These are phyloP conservation scores for Elanoides forficatus DNA, from an alignment of 2,113 vertebrate species.

Conservation along the genomic window DNA sequence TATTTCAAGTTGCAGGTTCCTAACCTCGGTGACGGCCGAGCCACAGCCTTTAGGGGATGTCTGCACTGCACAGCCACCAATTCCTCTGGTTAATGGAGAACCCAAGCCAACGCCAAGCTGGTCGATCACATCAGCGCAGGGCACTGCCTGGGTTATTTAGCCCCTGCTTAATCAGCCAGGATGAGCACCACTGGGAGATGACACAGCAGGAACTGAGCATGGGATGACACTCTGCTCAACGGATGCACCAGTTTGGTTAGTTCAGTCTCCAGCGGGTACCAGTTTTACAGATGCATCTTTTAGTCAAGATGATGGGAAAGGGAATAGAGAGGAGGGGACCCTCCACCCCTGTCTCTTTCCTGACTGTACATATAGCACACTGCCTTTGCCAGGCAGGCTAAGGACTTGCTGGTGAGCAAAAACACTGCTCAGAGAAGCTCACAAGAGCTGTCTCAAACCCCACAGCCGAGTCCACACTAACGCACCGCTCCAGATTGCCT, in stretches of 20 bases:
- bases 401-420: background rate
- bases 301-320: background rate
- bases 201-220: background rate
- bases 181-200: background rate
- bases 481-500: accelerated
- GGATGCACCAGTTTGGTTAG: background rate
- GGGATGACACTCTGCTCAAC: background rate
- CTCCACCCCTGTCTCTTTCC: background rate
- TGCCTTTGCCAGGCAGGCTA: background rate
- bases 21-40: accelerated
- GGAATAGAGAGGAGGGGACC: background rate
- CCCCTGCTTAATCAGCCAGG: background rate
- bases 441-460: background rate
- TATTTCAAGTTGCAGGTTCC: background rate
- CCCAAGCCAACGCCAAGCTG: background rate
- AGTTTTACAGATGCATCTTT: background rate
- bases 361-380: background rate
- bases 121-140: background rate
- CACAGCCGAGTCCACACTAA: background rate
- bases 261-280: background rate
- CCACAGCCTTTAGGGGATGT: background rate
- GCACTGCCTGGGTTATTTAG: background rate
- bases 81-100: background rate
- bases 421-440: background rate
- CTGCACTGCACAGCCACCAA: background rate